A percentile compares a stretch with the other conserved stretches of the same genome.
These are phyloP conservation scores for Chondrilla cf. caribensis DNA, from an alignment of 37 sponge, comb jelly and placozoan genomes.

Conservation along the genomic window DNA sequence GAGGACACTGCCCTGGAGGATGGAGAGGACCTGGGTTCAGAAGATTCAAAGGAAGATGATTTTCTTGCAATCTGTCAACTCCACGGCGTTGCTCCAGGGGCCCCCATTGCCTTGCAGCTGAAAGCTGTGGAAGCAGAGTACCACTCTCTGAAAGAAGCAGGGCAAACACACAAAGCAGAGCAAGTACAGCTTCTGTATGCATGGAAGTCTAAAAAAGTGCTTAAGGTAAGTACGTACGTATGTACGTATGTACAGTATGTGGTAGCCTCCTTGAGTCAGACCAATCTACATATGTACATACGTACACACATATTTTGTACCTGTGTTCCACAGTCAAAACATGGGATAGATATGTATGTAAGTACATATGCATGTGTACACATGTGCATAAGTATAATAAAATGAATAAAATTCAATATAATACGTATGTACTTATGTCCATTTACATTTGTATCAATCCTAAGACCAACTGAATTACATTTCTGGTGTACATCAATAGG, in stretches of 20 bases:
- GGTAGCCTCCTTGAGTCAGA: neutral
- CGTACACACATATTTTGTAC: neutral
- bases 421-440: neutral
- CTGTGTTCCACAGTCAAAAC: no score
- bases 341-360: constrained; percentile 28
- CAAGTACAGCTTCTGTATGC: constrained; percentile 88
- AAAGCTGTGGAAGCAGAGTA: constrained; percentile 94
- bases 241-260: neutral
- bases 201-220: constrained; percentile 90
- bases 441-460: neutral
- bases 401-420: neutral
- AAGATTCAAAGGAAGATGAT: constrained; percentile 88
- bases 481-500: constrained; percentile 3
- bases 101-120: constrained; percentile 80
- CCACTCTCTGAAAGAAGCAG: constrained; percentile 79
- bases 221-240: constrained; percentile 38
- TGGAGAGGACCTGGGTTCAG: constrained; percentile 44
- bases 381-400: neutral
- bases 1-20: constrained; percentile 40
- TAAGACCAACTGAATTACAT: neutral
- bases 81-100: constrained; percentile 74
- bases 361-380: neutral
- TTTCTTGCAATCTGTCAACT: constrained; percentile 90
- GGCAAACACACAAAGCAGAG: constrained; percentile 82
- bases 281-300: neutral